These are phyloP conservation scores for Epinephelus fuscoguttatus DNA, from an alignment of 2,113 vertebrate species.

Conservation along the genomic window DNA sequence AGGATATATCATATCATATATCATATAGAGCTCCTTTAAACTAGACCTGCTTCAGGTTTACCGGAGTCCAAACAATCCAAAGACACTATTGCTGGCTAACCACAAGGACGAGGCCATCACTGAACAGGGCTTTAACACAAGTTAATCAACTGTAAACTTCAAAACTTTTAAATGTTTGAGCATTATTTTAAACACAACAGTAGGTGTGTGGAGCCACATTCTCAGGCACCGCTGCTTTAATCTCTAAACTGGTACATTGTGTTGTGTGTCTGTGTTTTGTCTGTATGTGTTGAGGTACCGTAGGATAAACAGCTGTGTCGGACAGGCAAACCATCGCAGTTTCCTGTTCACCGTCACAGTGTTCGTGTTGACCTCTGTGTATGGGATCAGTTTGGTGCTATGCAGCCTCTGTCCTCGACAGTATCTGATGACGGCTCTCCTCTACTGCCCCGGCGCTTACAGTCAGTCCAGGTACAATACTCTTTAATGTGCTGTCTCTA, in stretches of 20 bases:
- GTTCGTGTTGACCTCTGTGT: constrained; percentile 94
- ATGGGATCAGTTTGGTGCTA: constrained; percentile 93
- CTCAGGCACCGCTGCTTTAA: neutral
- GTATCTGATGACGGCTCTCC: constrained; percentile 86
- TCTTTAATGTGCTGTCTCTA: neutral
- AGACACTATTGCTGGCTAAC: neutral
- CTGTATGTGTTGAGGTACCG: constrained; percentile 49
- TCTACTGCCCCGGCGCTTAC: constrained; percentile 97
- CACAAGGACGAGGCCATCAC: neutral
- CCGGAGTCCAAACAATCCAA: neutral
- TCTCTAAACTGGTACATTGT: constrained; percentile 18
- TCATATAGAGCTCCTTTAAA: neutral
- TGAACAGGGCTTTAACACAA: neutral
- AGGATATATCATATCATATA: too few relatives aligned
- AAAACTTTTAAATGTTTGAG: neutral
- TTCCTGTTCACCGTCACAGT: constrained; percentile 92
- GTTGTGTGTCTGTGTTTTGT: constrained; percentile 52
- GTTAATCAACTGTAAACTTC: neutral
- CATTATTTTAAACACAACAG: neutral
- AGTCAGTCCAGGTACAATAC: constrained; percentile 88
- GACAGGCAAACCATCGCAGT: constrained; percentile 93
- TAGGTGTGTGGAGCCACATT: neutral
- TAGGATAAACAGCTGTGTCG: constrained; percentile 99
- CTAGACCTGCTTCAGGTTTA: neutral
- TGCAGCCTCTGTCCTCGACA: constrained; percentile 88